A percentile compares a stretch with the other conserved stretches of the same genome.
Evolutionary conservation across 2,113 vertebrate genomes (phyloP).

Genomic region (Embiotoca jacksoni): DNA sequence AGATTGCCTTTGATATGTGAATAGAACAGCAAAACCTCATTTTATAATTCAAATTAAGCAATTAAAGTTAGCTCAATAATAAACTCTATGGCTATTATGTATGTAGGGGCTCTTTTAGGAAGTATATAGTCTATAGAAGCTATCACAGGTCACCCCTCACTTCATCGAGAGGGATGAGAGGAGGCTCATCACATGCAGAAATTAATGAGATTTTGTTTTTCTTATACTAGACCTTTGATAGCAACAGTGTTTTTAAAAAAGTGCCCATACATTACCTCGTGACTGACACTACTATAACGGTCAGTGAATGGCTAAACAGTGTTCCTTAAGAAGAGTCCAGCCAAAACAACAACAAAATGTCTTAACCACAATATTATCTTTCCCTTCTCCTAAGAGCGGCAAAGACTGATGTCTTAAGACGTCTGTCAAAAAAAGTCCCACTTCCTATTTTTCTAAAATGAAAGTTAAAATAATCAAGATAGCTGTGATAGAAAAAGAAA

Average conservation of each 20-base stretch:
- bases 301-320: too few relatives aligned
- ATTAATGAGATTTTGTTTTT: slow-evolving; percentile 25
- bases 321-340: background rate
- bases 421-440: background rate
- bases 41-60: slow-evolving; percentile 63
- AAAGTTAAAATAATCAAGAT: background rate
- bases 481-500: background rate
- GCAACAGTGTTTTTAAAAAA: background rate
- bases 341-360: background rate
- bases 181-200: slow-evolving; percentile 22
- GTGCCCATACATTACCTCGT: background rate
- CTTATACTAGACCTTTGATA: background rate
- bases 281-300: background rate
- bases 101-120: background rate
- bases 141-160: slow-evolving; percentile 12
- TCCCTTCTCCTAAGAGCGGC: slow-evolving; percentile 9
- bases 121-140: slow-evolving; percentile 15
- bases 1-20: slow-evolving; percentile 39
- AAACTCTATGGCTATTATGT: slow-evolving; percentile 29
- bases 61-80: slow-evolving; percentile 42
- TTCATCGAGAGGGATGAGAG: slow-evolving; percentile 25
- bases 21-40: slow-evolving; percentile 44
- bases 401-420: background rate
- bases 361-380: background rate
- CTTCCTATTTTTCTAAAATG: background rate